Evolutionary conservation across 2,113 vertebrate genomes (phyloP).

Genomic region (Podilymbus podiceps): DNA sequence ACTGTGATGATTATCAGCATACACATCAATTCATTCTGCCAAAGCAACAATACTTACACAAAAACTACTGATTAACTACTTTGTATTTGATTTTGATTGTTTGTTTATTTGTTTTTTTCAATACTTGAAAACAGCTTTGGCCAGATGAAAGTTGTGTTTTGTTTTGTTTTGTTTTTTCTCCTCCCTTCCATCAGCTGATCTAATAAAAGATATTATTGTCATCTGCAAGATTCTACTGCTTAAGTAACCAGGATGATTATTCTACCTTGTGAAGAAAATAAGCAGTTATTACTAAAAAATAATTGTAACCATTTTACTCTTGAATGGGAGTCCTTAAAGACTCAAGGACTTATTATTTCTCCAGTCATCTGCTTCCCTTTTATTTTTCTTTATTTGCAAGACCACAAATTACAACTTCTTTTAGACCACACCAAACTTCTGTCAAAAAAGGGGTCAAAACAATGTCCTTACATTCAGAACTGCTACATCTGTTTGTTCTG

Average conservation of each 20-base stretch:
- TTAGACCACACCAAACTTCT: background rate
- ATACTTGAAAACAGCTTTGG: background rate
- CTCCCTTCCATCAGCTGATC: background rate
- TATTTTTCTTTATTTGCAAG: background rate
- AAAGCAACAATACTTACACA: background rate
- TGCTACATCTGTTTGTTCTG: accelerated
- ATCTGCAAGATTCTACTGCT: background rate
- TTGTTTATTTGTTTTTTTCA: background rate
- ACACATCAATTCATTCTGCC: background rate
- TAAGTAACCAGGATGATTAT: background rate
- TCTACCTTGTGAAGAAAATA: background rate
- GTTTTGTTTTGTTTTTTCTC: background rate
- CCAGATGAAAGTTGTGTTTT: background rate
- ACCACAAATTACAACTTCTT: background rate
- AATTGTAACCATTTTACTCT: background rate
- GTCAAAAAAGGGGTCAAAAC: background rate
- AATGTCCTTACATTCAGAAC: background rate
- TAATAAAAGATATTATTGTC: background rate
- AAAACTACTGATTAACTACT: background rate
- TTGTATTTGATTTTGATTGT: background rate
- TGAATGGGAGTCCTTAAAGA: background rate
- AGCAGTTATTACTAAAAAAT: background rate
- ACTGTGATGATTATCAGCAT: background rate
- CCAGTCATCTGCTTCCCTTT: background rate
- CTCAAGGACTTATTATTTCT: background rate